Evolutionary conservation across 2,113 vertebrate species (phyloP), one percentile per base, ranked within the genome.

Genomic region (Pangasianodon gigas): DNA sequence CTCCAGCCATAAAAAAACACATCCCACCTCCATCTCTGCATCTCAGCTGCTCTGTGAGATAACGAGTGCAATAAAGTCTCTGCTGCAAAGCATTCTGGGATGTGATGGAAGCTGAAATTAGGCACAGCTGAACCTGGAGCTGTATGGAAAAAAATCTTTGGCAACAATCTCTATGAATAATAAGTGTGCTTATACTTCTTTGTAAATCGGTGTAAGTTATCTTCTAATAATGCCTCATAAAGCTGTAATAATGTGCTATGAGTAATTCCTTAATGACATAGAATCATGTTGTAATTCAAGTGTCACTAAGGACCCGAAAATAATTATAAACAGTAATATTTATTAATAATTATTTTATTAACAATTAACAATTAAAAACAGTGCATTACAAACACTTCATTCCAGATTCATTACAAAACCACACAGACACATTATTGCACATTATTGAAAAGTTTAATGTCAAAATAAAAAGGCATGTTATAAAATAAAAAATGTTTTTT

Each of bases 1-100:
- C 32, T 41, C 37, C 92, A 92, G 89, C 93, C 91, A 93, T 95
- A 94, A 94, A 95, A 7, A 32, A 37, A 6, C 1, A 56, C 52
- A 82, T 11, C 80, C 80, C 21, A 1, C 48, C 29, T 81, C 46
- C 52, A 82, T 37, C 32, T 82, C 83, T 90, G 85, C 90, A 87
- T 90, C 93, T 91, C 92, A 83, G 89, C 90, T 87, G 90, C 89
- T 85, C 91, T 90, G 87, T 90, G 89, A 93, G 90, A 92, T 95
- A 95, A 95, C 94, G 93, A 95, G 92, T 93, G 3, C 19, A 7
- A 56, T 11, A 1, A 2, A 10, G n/a, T 8, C 8, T 54, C 51
- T 82, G 6, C 51, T 2, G 16, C 51, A 56, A 82, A 56, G 52
- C 51, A 56, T 80, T 9, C 48, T 81, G 79, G 79, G 79, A 79